Evolutionary conservation across 2,797 vertebrate genomes (phyloP).

Genomic region (Alcedo atthis): DNA sequence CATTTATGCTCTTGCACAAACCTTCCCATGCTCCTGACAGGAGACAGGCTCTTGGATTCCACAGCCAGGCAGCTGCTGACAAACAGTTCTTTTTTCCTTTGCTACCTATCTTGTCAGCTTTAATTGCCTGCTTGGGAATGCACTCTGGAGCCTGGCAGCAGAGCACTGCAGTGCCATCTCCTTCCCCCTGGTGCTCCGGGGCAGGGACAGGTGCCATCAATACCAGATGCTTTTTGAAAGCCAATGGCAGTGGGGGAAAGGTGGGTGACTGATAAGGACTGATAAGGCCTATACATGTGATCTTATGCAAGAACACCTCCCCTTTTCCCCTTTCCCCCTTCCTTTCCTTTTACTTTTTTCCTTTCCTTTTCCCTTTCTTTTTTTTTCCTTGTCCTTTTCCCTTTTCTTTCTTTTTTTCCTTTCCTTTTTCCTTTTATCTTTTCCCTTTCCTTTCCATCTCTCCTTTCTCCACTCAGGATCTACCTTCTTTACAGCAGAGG

Average conservation of each 20-base stretch:
- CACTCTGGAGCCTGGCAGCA: neutral
- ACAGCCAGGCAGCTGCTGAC: neutral
- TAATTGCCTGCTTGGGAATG: conserved; percentile 11
- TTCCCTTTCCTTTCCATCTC: neutral
- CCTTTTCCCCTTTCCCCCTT: too few species aligned
- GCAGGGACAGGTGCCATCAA: neutral
- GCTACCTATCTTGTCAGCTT: conserved; percentile 14
- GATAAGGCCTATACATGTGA: neutral
- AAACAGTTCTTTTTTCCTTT: conserved; percentile 17
- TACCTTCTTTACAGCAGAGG: neutral
- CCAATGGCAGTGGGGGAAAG: neutral
- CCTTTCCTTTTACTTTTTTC: too few species aligned
- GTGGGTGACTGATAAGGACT: neutral
- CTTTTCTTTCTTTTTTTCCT: neutral
- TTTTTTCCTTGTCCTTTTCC: too few species aligned
- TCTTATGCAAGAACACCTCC: neutral
- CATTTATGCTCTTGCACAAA: conserved; percentile 6
- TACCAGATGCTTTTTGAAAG: neutral
- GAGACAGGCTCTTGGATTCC: neutral
- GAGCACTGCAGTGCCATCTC: rapidly evolving
- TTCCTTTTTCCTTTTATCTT: neutral
- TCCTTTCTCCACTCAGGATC: neutral
- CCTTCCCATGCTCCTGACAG: conserved; percentile 15
- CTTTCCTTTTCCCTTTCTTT: too few species aligned
- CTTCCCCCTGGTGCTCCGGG: neutral